phyloP scores from a whole-genome alignment of 2,888 invertebrate genomes.

The Ophonus ardosiacus region DNA sequence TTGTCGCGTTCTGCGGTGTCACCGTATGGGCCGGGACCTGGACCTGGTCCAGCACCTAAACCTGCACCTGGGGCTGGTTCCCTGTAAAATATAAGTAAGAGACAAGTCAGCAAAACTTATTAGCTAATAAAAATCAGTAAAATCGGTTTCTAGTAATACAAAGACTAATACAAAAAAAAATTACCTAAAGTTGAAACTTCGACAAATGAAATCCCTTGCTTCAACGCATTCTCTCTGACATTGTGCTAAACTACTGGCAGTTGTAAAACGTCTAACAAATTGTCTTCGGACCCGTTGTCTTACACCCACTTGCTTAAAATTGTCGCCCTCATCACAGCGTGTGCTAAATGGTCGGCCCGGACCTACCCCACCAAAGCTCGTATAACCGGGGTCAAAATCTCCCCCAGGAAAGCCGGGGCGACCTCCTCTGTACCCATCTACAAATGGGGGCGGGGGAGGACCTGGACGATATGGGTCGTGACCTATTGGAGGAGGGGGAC shows the following conservation, averaged over 20 bases:
- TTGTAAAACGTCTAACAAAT: conserved; percentile 85
- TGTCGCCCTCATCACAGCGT: conserved; percentile 89
- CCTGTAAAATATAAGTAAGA: conserved; percentile 64
- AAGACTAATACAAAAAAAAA: too few species aligned
- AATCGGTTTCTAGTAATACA: too few species aligned
- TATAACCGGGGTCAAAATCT: conserved; percentile 27
- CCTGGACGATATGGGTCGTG: conserved; percentile 65
- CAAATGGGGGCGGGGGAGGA: conserved; percentile 51
- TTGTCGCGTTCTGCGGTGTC: conserved; percentile 85
- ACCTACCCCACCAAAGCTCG: conserved; percentile 68
- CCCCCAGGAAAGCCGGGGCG: conserved; percentile 66
- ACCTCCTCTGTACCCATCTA: conserved; percentile 59
- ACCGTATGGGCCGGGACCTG: conserved; percentile 74
- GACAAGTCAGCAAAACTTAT: too few species aligned
- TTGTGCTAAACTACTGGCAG: conserved; percentile 85
- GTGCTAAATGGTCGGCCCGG: conserved; percentile 76
- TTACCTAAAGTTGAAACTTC: conserved; percentile 93
- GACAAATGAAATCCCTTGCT: conserved; percentile 88
- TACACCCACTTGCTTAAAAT: conserved; percentile 88
- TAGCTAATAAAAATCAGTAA: too few species aligned
- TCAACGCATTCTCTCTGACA: conserved; percentile 92
- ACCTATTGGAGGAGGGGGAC: conserved; percentile 10
- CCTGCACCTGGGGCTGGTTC: conserved; percentile 55
- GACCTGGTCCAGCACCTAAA: neutral
- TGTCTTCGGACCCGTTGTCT: conserved; percentile 88